Evolutionary conservation across 2,797 vertebrate genomes (phyloP), one percentile per base, ranked within the genome.

Genomic region (Gobionotothen gibberifrons): DNA sequence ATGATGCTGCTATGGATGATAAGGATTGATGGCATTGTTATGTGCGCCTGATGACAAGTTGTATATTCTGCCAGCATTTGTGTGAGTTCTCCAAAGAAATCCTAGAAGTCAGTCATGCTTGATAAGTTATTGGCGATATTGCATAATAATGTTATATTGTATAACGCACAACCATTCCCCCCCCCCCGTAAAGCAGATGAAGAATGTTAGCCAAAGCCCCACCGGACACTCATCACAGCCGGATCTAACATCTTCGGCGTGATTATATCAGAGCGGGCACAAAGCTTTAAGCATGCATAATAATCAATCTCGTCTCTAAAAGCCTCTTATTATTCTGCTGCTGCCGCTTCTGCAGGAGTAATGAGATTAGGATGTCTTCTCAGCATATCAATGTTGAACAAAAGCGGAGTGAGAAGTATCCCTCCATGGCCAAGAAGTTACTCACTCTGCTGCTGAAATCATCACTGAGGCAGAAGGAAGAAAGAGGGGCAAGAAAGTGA

Each of bases 401-500:
- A 64, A 82, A 21, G 22, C 3, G 7, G 36, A 76, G 82, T 5
- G 58, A 83, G 67, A 65, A 80, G 78, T 55, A 47, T 74, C 47
- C 48, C 46, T 71, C 47, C 56, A 13, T 69, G 61, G 64, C 17
- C 10, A 46, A 73, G 86, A 72, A 19, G 78, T 89, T 93, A 94
- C 93, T 94, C 92, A 94, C 92, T 90, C 86, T 87, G 87, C 74
- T 59, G 85, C 70, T 83, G 88, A 88, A 82, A 85, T 90, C 87
- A 91, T 93, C 93, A 93, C 93, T 94, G 89, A 84, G 83, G 73
- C 72, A 79, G 76, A 56, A 70, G 32, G 32, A 36, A 36, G 54
- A 46, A 63, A 81, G 49, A 79, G 19, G 75, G 56, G 76, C 60
- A 72, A 65, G 64, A 81, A 17, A 60, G 43, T 44, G 54, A 81